Base-by-base conservation (phyloP, 2,113 vertebrate genomes). In the Spizaetus ornatus region DNA sequence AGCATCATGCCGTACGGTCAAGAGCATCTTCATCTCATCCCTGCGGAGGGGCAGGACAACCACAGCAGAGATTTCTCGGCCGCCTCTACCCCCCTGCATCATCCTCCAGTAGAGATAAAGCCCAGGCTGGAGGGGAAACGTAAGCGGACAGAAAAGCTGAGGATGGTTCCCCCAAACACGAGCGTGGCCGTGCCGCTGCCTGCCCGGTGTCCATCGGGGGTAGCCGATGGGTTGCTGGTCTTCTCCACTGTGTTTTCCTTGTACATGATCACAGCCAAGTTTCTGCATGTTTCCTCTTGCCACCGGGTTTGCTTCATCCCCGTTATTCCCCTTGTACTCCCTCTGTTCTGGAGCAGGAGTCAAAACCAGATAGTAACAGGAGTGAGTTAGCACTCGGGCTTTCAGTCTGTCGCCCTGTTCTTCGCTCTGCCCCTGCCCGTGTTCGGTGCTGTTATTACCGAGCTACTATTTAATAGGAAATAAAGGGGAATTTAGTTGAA, bases 1-100 rank as follows among this genome's bases (percentile, higher is more conserved):
- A 45, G 34, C 20, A 7, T 9, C 29, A 0, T 6, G 62, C 50
- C 0, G 3, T 8, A 13, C 1, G 14, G 7, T 6, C 20, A 2
- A 3, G 66, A 40, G 17, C 58, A 47, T 38, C 70, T 45, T n/a
- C 23, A 4, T 16, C 69, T 18, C 31, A 3, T 14, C 32, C 22
- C 10, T 13, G 45, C 26, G 6, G 82, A 31, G 5, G 36, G 7
- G 9, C n/a, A 62, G 27, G 80, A 3, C 5, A 25, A 82, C 4
- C 1, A 12, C 40, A 32, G 34, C 12, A 9, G 42, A n/a, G 14
- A 10, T 14, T 82, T 21, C 18, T 45, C 18, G 32, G 27, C 61
- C 45, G 5, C 23, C 31, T 45, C 62, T 27, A 22, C 38, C 52
- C 80, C 59, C 2, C 22, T 8, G 43, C 50, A 11, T 31, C 23